Conservation (phyloP, 2,113 vertebrate species). For the Pristiophorus japonicus region DNA sequence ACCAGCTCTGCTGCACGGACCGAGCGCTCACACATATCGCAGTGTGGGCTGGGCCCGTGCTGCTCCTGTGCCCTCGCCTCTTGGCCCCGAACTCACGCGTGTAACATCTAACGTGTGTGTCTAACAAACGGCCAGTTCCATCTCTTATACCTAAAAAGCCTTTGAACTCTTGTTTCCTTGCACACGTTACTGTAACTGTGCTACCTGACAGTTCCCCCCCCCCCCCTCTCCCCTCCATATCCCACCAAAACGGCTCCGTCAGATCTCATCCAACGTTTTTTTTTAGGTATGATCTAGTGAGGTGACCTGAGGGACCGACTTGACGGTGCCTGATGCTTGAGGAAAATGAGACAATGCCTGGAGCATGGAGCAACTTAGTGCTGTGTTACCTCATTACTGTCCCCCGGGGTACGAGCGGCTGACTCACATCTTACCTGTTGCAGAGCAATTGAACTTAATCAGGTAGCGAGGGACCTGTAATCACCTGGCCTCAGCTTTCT, state of each 20-base stretch:
- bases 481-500: background rate
- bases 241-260: background rate
- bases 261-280: background rate
- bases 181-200: background rate
- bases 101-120: no score
- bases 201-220: background rate
- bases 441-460: conserved; percentile 5
- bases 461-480: background rate
- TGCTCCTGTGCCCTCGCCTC: no score
- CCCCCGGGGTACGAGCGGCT: background rate
- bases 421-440: conserved; percentile 4
- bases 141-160: no score
- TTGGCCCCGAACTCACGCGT: no score
- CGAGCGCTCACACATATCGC: no score
- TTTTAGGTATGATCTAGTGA: background rate
- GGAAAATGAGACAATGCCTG: background rate
- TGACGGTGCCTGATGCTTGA: background rate
- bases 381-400: background rate
- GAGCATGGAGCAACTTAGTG: background rate
- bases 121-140: no score
- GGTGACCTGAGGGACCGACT: background rate
- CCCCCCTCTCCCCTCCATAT: background rate
- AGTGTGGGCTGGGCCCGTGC: no score
- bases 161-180: no score
- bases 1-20: no score